Conservation (phyloP, 2,888 invertebrate genomes). For the Panzeria rudis region DNA sequence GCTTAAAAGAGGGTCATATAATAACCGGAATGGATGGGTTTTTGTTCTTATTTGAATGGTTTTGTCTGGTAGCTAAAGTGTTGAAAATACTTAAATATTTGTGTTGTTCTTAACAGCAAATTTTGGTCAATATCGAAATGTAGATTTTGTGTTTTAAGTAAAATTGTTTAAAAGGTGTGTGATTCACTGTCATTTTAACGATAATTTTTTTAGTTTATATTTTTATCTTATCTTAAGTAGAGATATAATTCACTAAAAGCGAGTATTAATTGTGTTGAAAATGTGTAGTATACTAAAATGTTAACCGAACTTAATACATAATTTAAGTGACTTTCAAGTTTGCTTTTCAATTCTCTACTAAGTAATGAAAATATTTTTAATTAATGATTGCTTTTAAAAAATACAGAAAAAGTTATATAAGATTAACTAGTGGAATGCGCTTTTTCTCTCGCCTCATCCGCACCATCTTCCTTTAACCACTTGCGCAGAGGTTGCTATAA, state of each 20-base stretch:
- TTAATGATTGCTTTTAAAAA: too few species aligned
- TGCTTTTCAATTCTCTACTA: too few species aligned
- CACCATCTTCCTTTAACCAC: too few species aligned
- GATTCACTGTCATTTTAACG: not conserved
- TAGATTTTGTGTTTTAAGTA: not conserved
- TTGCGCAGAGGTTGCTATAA: too few species aligned
- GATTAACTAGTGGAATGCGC: too few species aligned
- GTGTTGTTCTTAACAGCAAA: constrained; percentile 7
- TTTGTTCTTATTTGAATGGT: constrained; percentile 17
- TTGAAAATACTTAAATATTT: constrained; percentile 40
- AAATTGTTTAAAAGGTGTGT: not conserved
- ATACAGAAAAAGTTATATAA: too few species aligned
- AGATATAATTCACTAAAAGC: not conserved
- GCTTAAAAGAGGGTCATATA: constrained; percentile 61
- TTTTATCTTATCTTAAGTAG: not conserved
- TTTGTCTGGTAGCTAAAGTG: constrained; percentile 46
- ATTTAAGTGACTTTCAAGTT: too few species aligned
- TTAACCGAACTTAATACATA: too few species aligned
- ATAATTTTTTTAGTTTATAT: not conserved
- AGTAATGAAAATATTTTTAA: too few species aligned
- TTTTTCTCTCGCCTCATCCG: too few species aligned
- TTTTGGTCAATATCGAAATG: constrained; percentile 8
- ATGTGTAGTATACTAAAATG: too few species aligned
- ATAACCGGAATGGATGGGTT: constrained; percentile 39
- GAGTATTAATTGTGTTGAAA: not conserved